A percentile compares a stretch with the other conserved stretches of the same genome.
These are phyloP conservation scores for Luscinia megarhynchos DNA, from an alignment of 2,797 vertebrate genomes.

Conservation along the genomic window DNA sequence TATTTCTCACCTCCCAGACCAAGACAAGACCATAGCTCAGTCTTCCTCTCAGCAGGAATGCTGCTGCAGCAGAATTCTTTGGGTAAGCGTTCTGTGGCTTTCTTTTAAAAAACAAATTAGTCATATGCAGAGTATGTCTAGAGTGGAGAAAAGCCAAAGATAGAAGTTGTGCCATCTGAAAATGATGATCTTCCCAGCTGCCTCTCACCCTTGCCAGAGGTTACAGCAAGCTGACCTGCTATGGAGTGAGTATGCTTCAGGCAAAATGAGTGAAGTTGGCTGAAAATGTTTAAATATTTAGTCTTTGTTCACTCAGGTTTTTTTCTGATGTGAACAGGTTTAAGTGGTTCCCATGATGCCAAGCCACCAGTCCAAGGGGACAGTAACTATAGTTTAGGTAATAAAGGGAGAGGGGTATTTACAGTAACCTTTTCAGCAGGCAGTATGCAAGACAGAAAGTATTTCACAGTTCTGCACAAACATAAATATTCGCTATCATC, in stretches of 20 bases:
- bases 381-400: neutral
- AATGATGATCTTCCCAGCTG: slow-evolving; percentile 50
- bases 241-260: neutral
- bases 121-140: slow-evolving; percentile 42
- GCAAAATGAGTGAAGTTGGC: neutral
- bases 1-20: slow-evolving; percentile 10
- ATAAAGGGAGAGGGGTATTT: neutral
- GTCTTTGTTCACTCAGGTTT: neutral
- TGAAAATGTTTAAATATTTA: neutral
- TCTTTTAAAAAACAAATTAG: slow-evolving; percentile 52
- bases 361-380: neutral
- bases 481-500: neutral
- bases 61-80: neutral
- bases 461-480: neutral
- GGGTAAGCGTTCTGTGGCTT: neutral
- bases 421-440: neutral
- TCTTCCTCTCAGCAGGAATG: neutral
- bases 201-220: slow-evolving; percentile 31
- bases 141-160: slow-evolving; percentile 47
- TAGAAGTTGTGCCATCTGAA: slow-evolving; percentile 28
- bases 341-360: neutral
- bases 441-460: neutral
- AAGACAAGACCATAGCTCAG: neutral
- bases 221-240: slow-evolving; percentile 36
- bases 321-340: neutral